Evolutionary conservation across 2,888 invertebrate species (phyloP).

Genomic region (Plebejus anna): DNA sequence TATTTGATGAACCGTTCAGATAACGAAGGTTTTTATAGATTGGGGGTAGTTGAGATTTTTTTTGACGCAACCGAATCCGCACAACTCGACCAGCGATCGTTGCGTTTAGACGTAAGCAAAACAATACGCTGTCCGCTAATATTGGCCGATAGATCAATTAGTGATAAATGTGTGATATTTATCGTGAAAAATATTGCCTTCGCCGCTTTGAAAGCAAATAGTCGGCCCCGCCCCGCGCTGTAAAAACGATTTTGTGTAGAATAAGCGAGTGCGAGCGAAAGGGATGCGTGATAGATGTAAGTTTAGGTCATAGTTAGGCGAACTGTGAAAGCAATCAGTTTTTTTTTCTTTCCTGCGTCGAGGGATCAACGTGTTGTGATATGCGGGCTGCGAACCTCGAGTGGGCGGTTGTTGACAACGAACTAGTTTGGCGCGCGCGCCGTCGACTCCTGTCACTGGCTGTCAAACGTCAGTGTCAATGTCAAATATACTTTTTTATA

Average conservation of each 20-base stretch:
- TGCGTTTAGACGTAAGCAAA: constrained; percentile 31
- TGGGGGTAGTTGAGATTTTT: constrained; percentile 6
- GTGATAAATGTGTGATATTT: constrained; percentile 65
- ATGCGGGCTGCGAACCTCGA: constrained; percentile 55
- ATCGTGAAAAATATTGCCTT: constrained; percentile 53
- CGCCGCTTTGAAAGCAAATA: constrained; percentile 52
- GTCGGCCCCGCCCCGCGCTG: constrained; percentile 71
- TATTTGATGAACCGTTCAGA: background rate
- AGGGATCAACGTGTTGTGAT: constrained; percentile 74
- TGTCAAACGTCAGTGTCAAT: constrained; percentile 11
- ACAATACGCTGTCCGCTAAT: constrained; percentile 46
- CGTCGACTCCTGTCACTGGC: constrained; percentile 40
- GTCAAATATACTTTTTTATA: constrained; percentile 9
- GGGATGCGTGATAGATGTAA: constrained; percentile 58
- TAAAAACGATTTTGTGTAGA: constrained; percentile 67
- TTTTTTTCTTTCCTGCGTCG: constrained; percentile 61
- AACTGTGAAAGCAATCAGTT: constrained; percentile 64
- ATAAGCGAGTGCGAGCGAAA: constrained; percentile 49
- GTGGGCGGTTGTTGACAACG: constrained; percentile 65
- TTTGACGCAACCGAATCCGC: background rate
- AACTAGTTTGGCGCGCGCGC: constrained; percentile 52
- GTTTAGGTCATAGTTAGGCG: constrained; percentile 77
- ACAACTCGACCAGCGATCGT: constrained; percentile 8
- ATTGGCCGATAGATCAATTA: constrained; percentile 49
- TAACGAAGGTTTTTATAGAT: background rate